Evolutionary conservation across 2,888 invertebrate species (phyloP), one percentile per base, ranked within the genome.

Genomic region (Hirtodrosophila histrioides): DNA sequence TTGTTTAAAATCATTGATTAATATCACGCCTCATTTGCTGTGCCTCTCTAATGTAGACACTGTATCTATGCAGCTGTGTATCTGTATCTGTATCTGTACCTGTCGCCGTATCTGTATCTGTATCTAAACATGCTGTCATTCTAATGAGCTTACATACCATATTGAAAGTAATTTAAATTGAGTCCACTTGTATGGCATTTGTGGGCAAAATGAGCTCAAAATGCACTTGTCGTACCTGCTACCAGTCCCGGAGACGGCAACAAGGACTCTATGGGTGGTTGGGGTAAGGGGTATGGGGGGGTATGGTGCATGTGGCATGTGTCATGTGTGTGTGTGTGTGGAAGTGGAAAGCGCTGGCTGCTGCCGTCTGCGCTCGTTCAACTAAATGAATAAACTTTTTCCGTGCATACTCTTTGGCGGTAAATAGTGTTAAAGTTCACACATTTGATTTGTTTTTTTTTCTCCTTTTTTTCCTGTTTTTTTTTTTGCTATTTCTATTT

Each of bases 391-490:
- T 83, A 83, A 83, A 87, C 83, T 83, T 83, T 83, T 83, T 85
- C 73, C 83, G 70, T 78, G 88, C 88, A 85, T 70, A 86, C 86
- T 83, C 76, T 83, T 87, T 66, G 74, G 83, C 69, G 86, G 88
- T 88, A 86, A 88, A 83, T 86, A 83, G 88, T 86, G 88, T 88
- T 86, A 82, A 86, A 88, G 79, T 88, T 84, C 88, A 86, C 83
- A 84, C 83, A 84, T 84, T 86, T 88, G 88, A 84, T 88, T 84
- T 86, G 71, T 65, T 74, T 86, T 84, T 74, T 43, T 39, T 7
- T 17, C 1, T 17, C n/a, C n/a, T 17, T 17, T 17, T 17, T 17
- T 17, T 17, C n/a, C n/a, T 86, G 71, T 65, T 71, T 86, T 84
- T 17, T 17, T 17, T 17, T 12, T 57, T 49, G n/a, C 53, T 35